phyloP scores from a whole-genome alignment of 2,888 invertebrate species.

The Drosophila demipolita region DNA sequence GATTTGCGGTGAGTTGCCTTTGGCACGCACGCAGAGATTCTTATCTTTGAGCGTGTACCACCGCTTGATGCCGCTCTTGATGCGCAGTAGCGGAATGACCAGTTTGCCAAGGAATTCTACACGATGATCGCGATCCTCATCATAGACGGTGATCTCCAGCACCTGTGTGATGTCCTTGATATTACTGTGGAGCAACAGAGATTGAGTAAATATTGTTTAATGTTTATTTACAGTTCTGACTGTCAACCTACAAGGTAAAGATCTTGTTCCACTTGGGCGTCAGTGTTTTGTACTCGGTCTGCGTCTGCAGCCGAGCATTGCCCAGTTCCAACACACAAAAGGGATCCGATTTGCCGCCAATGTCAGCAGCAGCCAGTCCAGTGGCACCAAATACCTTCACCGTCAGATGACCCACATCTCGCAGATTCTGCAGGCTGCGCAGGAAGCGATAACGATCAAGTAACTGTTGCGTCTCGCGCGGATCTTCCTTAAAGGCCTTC shows the following conservation, averaged over 20 bases:
- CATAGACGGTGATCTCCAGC: conserved; percentile 97
- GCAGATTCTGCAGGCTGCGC: conserved; percentile 89
- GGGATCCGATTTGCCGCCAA: conserved; percentile 99
- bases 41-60: conserved; percentile 99
- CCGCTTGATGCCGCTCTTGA: conserved; percentile 95
- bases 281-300: conserved; percentile 99
- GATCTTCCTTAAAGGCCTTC: conserved; percentile 92
- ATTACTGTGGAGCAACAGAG: conserved; percentile 87
- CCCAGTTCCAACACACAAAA: conserved; percentile 98
- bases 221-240: not conserved
- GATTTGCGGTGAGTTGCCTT: conserved; percentile 93
- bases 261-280: conserved; percentile 99
- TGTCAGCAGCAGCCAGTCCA: conserved; percentile 97
- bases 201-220: conserved; percentile 4
- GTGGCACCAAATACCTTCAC: conserved; percentile 95
- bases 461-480: conserved; percentile 88
- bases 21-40: conserved; percentile 94
- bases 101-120: conserved; percentile 98
- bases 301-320: conserved; percentile 97
- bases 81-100: conserved; percentile 93
- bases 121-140: conserved; percentile 99
- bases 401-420: conserved; percentile 97
- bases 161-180: conserved; percentile 98
- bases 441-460: conserved; percentile 87
- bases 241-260: conserved; percentile 94